Base-by-base conservation (phyloP, 2,888 invertebrate genomes). In the Caenorhabditis imperialis region DNA sequence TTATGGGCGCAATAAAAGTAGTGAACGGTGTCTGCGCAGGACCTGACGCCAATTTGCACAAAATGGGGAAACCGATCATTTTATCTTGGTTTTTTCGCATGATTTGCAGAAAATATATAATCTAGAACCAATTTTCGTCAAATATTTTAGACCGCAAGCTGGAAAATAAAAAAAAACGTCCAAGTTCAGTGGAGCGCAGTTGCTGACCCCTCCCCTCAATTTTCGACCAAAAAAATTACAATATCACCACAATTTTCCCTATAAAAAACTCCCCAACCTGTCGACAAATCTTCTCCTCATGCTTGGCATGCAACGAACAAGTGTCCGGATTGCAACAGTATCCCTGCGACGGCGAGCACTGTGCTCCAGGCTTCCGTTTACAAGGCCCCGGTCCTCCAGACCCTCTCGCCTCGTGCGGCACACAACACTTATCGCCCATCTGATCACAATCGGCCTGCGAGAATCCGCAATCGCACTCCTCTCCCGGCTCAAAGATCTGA, bases 401-500 rank as follows among this genome's bases (percentile, higher is more conserved):
- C 3, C 77, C 71, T 10, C 79, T 77, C 27, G 76, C 73, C 62
- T 86, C 86, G 72, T 86, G 84, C 12, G 96, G 96, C 89, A 95
- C 94, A 89, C 99, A 99, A 76, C 92, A 80, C 58, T 78, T 79
- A 78, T 90, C 88, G 40, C 81, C 85, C 82, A 86, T 85, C 33
- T 84, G 82, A 80, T 92, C 92, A 90, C 98, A 99, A 88, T 98
- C 97, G 14, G 93, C 94, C 85, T 83, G 82, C n/a, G 85, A 82
- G 74, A 88, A 96, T 63, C 99, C 99, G 89, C 98, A 99, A 89
- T 99, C 99, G 88, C 99, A 99, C 90, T 98, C 94, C 90, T 99
- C 99, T 50, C 94, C 96, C 25, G 93, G 93, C 89, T 99, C 99
- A 0, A 96, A 95, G 86, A 99, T 96, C 90, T 96, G 96, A 90